Evolutionary conservation across 2,888 invertebrate species (phyloP).

Genomic region (Agrotis ipsilon): DNA sequence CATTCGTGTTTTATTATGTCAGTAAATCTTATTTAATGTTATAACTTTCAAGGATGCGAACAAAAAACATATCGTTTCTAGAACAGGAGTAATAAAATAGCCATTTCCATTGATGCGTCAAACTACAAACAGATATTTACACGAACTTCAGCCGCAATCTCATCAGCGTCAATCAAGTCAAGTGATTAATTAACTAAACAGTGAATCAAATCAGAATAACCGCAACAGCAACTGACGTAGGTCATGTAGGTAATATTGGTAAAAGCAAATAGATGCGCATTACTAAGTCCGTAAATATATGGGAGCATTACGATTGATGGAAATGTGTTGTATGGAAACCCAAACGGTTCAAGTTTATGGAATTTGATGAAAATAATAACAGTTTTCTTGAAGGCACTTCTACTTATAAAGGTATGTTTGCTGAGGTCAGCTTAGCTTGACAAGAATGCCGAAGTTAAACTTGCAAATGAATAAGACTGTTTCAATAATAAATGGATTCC

Average conservation of each 20-base stretch:
- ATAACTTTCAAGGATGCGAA: neutral
- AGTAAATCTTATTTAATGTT: constrained; percentile 8
- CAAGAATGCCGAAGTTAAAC: too few relatives aligned
- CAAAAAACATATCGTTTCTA: neutral
- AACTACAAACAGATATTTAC: neutral
- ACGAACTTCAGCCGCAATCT: neutral
- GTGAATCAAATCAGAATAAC: neutral
- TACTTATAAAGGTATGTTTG: too few relatives aligned
- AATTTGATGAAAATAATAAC: too few relatives aligned
- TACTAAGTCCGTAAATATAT: constrained; percentile 14
- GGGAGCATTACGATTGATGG: too few relatives aligned
- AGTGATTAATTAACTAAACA: neutral
- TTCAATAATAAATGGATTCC: too few relatives aligned
- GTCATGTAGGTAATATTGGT: neutral
- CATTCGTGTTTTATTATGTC: constrained; percentile 1
- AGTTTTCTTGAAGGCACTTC: too few relatives aligned
- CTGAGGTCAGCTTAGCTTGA: too few relatives aligned
- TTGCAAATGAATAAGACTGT: too few relatives aligned
- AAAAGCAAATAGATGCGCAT: too few relatives aligned
- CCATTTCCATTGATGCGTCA: neutral
- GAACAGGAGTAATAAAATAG: neutral
- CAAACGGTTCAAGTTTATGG: too few relatives aligned
- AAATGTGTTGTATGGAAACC: too few relatives aligned
- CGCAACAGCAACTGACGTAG: neutral
- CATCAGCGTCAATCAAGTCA: constrained; percentile 7